Evolutionary conservation across 2,113 vertebrate species (phyloP).

Genomic region (Hymenochirus boettgeri): DNA sequence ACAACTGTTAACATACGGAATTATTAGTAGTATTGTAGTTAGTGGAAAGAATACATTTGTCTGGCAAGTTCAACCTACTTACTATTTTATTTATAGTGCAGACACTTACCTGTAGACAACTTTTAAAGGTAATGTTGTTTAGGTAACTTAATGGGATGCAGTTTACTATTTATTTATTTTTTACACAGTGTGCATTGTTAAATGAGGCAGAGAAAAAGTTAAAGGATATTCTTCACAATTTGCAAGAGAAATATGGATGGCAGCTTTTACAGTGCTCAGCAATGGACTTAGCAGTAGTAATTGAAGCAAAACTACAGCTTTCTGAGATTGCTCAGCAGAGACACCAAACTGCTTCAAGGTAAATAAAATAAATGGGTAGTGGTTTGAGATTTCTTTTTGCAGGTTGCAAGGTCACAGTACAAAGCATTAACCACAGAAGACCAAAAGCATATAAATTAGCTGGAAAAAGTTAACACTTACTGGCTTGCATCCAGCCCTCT

Average conservation of each 20-base stretch:
- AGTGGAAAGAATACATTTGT: no score
- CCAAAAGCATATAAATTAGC: no score
- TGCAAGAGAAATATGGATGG: slow-evolving; percentile 36
- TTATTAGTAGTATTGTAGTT: no score
- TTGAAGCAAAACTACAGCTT: slow-evolving; percentile 72
- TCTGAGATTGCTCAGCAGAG: slow-evolving; percentile 71
- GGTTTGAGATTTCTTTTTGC: background rate
- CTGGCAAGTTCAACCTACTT: no score
- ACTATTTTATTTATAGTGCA: no score
- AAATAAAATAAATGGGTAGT: slow-evolving; percentile 1
- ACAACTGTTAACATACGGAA: no score
- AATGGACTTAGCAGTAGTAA: slow-evolving; percentile 67
- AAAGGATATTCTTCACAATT: slow-evolving; percentile 47
- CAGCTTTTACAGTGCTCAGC: slow-evolving; percentile 43
- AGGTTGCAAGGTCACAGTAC: background rate
- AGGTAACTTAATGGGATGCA: no score
- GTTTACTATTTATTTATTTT: slow-evolving; percentile 11
- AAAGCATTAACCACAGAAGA: no score
- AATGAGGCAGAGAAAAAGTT: slow-evolving; percentile 62
- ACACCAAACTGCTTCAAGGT: slow-evolving; percentile 67
- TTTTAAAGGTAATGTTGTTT: no score
- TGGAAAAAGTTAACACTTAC: no score
- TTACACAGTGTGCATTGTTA: slow-evolving; percentile 63
- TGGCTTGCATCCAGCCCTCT: no score
- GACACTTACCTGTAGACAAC: no score